Percentiles rank a stretch among this genome's conserved stretches.
These are phyloP conservation scores for Patagioenas fasciata DNA, from an alignment of 2,113 vertebrate species.

Conservation along the genomic window DNA sequence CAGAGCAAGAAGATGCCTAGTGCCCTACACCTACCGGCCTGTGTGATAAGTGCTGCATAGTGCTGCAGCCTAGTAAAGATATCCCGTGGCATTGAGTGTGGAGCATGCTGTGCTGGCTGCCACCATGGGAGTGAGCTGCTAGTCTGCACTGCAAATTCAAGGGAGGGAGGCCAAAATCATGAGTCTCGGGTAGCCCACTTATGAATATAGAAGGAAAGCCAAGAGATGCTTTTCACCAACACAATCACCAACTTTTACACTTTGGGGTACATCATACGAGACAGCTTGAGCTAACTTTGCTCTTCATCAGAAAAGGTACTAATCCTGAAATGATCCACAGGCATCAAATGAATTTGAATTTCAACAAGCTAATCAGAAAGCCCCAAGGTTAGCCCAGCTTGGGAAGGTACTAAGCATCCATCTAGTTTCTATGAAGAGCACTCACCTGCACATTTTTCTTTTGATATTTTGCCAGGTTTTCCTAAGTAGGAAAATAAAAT, in stretches of 20 bases:
- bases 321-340: constrained; percentile 24
- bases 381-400: constrained; percentile 14
- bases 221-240: not conserved
- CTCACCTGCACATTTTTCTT: constrained; percentile 25
- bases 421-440: constrained; percentile 39
- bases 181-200: not conserved
- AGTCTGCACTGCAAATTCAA: not conserved
- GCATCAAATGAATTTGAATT: constrained; percentile 33
- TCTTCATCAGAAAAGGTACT: not conserved
- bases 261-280: not conserved
- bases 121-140: not conserved
- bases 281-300: not conserved
- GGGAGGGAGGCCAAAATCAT: not conserved
- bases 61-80: not conserved
- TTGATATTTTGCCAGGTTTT: constrained; percentile 19
- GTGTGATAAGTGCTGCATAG: not conserved
- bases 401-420: constrained; percentile 22
- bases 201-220: not conserved
- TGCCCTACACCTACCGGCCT: not conserved
- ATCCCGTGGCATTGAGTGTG: no score
- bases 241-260: not conserved
- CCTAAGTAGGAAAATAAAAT: constrained; percentile 13
- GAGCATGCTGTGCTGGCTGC: rapidly evolving
- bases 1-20: not conserved
- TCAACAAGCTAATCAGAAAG: constrained; percentile 52